These are phyloP conservation scores for Eremophila alpestris DNA, from an alignment of 2,797 vertebrate species.

Conservation along the genomic window DNA sequence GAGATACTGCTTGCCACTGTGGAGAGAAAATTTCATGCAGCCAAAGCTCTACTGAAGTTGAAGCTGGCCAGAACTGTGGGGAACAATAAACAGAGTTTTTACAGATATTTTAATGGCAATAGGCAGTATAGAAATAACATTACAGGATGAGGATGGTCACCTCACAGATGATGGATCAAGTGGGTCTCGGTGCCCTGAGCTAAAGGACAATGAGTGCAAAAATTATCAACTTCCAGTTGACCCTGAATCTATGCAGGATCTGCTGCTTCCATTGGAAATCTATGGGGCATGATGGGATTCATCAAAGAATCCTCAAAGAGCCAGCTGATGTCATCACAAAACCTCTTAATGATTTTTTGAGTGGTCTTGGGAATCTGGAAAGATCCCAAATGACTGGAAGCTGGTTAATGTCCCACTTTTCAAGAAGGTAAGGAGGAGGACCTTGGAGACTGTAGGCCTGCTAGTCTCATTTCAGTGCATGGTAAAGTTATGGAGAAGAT, in stretches of 20 bases:
- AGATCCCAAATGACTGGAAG: not conserved
- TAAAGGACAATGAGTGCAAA: not conserved
- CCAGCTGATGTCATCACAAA: not conserved
- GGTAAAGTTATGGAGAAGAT: not conserved
- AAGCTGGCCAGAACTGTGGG: not conserved
- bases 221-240: accelerated
- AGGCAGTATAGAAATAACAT: not conserved
- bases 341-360: not conserved
- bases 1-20: not conserved
- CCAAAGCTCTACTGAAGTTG: not conserved
- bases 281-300: not conserved
- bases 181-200: not conserved
- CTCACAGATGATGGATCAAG: not conserved
- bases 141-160: not conserved
- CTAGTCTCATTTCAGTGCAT: not conserved
- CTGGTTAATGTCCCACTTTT: not conserved
- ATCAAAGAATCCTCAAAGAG: not conserved
- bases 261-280: not conserved
- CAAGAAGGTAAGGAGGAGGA: not conserved
- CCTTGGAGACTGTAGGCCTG: not conserved
- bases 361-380: not conserved
- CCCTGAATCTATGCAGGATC: not conserved
- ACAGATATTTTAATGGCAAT: not conserved
- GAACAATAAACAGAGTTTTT: not conserved
- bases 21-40: not conserved